phyloP scores from a whole-genome alignment of 2,888 invertebrate genomes.

The Eupithecia abbreviata region DNA sequence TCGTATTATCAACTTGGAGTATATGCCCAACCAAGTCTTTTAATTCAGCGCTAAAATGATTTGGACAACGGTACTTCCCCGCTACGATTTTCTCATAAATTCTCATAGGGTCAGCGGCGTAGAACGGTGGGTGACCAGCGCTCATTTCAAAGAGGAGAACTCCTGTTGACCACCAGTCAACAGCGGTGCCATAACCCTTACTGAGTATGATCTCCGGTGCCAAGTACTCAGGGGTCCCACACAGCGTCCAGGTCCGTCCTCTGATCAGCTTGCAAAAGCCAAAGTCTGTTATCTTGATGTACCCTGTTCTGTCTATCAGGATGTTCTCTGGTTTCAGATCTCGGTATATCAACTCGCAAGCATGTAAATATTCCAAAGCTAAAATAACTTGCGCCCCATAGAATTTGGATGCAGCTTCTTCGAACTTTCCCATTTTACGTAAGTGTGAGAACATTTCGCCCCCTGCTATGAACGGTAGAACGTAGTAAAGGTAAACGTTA shows the following conservation, averaged over 20 bases:
- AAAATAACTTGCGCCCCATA: slow-evolving; percentile 95
- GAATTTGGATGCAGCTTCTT: slow-evolving; percentile 91
- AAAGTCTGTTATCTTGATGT: slow-evolving; percentile 94
- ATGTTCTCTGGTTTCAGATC: slow-evolving; percentile 97
- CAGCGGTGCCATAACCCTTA: slow-evolving; percentile 95
- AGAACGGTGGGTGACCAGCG: slow-evolving; percentile 97
- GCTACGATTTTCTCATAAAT: slow-evolving; percentile 97
- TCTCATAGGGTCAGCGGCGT: slow-evolving; percentile 95
- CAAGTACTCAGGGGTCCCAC: slow-evolving; percentile 98
- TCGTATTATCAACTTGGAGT: slow-evolving; percentile 84
- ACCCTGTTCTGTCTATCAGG: slow-evolving; percentile 90
- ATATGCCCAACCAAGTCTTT: slow-evolving; percentile 92
- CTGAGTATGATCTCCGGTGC: slow-evolving; percentile 96
- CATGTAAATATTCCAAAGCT: slow-evolving; percentile 95
- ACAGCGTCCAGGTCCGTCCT: slow-evolving; percentile 94
- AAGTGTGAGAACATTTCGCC: slow-evolving; percentile 94
- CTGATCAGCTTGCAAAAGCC: slow-evolving; percentile 94
- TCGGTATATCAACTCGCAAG: slow-evolving; percentile 93
- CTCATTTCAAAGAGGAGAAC: slow-evolving; percentile 94
- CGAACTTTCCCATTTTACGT: slow-evolving; percentile 85
- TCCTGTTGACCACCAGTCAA: slow-evolving; percentile 98
- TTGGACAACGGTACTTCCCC: slow-evolving; percentile 93
- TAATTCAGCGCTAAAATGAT: slow-evolving; percentile 90
- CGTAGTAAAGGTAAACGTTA: slow-evolving; percentile 91
- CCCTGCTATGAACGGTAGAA: slow-evolving; percentile 91